These are phyloP conservation scores for Sardina pilchardus DNA, from an alignment of 2,113 vertebrate genomes.

Conservation along the genomic window DNA sequence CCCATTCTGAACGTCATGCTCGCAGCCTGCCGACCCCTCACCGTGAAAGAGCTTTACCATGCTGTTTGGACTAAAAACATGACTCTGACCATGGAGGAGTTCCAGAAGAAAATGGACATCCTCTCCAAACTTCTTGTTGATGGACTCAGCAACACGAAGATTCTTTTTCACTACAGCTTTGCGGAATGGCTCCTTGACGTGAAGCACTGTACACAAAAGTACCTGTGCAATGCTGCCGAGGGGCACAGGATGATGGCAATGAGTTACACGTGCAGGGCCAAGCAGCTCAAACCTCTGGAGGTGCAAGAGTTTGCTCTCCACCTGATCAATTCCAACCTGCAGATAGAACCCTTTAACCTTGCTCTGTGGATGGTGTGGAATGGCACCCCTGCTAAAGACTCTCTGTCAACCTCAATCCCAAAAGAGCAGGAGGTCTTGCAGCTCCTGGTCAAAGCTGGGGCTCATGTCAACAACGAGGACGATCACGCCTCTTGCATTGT, in stretches of 20 bases:
- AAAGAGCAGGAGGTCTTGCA: slow-evolving; percentile 95
- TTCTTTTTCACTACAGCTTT: slow-evolving; percentile 98
- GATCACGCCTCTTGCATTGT: slow-evolving; percentile 89
- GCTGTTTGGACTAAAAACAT: slow-evolving; percentile 98
- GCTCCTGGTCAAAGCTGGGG: slow-evolving; percentile 93
- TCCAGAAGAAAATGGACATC: slow-evolving; percentile 95
- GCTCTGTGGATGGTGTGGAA: slow-evolving; percentile 99
- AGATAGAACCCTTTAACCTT: slow-evolving; percentile 87
- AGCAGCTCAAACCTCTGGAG: slow-evolving; percentile 85
- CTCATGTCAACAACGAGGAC: slow-evolving; percentile 90
- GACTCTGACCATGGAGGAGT: slow-evolving; percentile 87
- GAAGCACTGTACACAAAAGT: slow-evolving; percentile 97
- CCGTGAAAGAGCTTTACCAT: slow-evolving; percentile 87
- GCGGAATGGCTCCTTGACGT: slow-evolving; percentile 97
- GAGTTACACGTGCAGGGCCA: slow-evolving; percentile 95
- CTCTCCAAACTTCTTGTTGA: slow-evolving; percentile 91
- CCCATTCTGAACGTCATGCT: slow-evolving; percentile 96
- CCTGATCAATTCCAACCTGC: slow-evolving; percentile 90
- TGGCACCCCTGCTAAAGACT: slow-evolving; percentile 91
- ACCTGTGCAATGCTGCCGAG: slow-evolving; percentile 93
- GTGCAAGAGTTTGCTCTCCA: slow-evolving; percentile 96
- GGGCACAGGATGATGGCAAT: slow-evolving; percentile 96
- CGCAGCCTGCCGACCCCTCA: slow-evolving; percentile 89
- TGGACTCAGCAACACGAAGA: slow-evolving; percentile 88
- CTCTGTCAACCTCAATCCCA: slow-evolving; percentile 86